Evolutionary conservation across 2,888 invertebrate genomes (phyloP), one percentile per base, ranked within the genome.

Genomic region (Pecten maximus): DNA sequence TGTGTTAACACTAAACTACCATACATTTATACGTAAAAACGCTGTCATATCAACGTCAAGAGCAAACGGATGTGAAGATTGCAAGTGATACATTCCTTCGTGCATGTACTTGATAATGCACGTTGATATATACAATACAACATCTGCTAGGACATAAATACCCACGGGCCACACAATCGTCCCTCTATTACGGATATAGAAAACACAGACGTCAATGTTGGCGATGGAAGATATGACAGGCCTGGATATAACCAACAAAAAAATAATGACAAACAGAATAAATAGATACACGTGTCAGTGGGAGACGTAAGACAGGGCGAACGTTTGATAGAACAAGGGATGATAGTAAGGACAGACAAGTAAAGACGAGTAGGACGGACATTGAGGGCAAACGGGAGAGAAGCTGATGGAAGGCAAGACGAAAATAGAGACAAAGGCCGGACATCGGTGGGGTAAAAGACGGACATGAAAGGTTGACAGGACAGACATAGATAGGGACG

Each of bases 21-120:
- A 50, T 60, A 28, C 12, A 12, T 44, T 44, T 44, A 60, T 3
- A 28, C 10, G 3, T 28, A 60, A 28, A 23, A 60, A 3, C 4
- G 4, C n/a, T 28, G 28, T 60, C 60, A 60, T n/a, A 60, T 28
- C n/a, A 10, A 60, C 60, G 60, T 60, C n/a, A 28, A 60, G 60
- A 60, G 60, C n/a, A 28, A 60, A 16, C 60, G 60, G n/a, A 60
- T 60, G 60, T 60, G 28, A n/a, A 60, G 60, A 60, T 60, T n/a
- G 60, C 28, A 15, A 15, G 28, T 60, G n/a, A 60, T 60, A 60
- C n/a, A 60, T 60, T 28, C 60, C 60, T 28, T 28, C 60, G 44
- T 10, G 44, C 44, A 44, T 44, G 44, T 44, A 44, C 60, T 28
- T 60, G 60, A 60, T 60, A 60, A 60, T 60, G 60, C 60, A 60